A percentile compares a stretch with the other conserved stretches of the same genome.
Conservation (phyloP, 2,113 vertebrate genomes). For the Syrmaticus mikado region DNA sequence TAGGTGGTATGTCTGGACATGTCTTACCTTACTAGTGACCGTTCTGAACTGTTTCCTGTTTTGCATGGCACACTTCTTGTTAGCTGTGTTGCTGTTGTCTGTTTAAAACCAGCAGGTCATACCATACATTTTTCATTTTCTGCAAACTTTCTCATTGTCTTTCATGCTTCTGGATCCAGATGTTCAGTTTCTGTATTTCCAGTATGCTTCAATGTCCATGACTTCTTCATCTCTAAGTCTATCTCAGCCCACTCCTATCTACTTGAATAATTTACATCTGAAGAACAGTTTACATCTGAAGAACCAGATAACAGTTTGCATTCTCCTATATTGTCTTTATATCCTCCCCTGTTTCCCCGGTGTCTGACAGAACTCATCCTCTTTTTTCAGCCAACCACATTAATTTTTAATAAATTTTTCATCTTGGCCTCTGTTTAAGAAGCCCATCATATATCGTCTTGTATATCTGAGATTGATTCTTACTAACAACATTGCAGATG, state of each 20-base stretch:
- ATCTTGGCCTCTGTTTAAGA: neutral
- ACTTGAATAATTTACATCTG: neutral
- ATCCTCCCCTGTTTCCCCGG: neutral
- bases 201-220: neutral
- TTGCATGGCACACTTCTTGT: fast-evolving
- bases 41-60: neutral
- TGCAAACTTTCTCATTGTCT: too few species aligned
- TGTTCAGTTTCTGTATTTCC: neutral
- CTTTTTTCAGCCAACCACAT: neutral
- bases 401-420: neutral
- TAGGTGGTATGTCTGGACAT: neutral
- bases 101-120: neutral
- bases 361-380: neutral
- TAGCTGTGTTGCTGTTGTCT: neutral
- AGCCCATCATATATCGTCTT: neutral
- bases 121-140: too few species aligned
- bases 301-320: neutral
- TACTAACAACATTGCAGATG: neutral
- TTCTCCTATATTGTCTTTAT: neutral
- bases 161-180: too few species aligned
- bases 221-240: neutral
- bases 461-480: neutral
- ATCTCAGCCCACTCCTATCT: neutral
- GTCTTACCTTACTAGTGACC: neutral
- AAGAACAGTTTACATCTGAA: neutral